phyloP scores from a whole-genome alignment of 2,113 vertebrate species.

The Otus sunia region DNA sequence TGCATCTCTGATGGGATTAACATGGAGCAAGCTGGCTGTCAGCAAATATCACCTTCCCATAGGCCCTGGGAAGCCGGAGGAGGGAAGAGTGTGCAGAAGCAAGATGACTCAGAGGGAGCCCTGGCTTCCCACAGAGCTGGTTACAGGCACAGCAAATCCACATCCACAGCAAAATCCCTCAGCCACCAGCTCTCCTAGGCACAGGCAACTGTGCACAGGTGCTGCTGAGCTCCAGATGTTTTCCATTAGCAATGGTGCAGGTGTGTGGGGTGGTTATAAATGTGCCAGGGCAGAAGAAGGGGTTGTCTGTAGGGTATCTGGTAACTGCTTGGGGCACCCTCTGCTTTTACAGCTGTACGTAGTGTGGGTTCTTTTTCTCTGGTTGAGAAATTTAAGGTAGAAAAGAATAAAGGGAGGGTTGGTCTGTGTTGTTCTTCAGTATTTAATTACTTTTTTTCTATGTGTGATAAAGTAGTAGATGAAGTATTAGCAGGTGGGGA shows the following conservation, averaged over 20 bases:
- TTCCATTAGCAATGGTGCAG: neutral
- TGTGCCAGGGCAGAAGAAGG: neutral
- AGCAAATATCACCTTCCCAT: neutral
- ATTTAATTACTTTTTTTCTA: neutral
- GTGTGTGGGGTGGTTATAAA: constrained; percentile 3
- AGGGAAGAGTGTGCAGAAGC: neutral
- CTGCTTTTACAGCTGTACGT: constrained; percentile 15
- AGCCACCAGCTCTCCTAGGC: neutral
- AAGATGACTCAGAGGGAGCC: neutral
- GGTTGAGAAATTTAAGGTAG: neutral
- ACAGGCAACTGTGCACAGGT: neutral
- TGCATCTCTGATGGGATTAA: neutral
- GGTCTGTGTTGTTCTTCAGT: neutral
- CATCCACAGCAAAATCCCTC: neutral
- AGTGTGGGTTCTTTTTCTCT: neutral
- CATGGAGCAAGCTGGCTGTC: neutral
- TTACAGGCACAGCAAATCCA: neutral
- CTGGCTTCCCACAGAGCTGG: neutral
- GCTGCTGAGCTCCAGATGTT: neutral
- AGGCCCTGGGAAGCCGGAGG: neutral
- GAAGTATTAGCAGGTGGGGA: neutral
- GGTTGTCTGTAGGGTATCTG: neutral
- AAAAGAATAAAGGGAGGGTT: neutral
- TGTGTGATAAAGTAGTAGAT: neutral
- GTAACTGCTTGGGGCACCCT: rapidly evolving